Evolutionary conservation across 2,113 vertebrate genomes (phyloP), one percentile per base, ranked within the genome.

Genomic region (Kryptolebias marmoratus): DNA sequence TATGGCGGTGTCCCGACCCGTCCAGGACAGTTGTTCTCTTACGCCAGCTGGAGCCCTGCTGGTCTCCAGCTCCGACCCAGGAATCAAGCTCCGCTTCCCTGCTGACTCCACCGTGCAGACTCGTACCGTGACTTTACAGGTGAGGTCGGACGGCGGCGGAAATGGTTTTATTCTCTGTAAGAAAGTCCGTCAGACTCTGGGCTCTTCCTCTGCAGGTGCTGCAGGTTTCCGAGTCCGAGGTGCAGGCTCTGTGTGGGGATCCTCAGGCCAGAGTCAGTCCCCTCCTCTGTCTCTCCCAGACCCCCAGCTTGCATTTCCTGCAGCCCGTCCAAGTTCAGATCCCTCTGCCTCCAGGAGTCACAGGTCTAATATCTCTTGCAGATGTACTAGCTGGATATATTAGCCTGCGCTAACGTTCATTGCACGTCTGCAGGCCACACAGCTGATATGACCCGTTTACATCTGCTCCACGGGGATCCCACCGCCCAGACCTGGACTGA

Each of bases 281-380:
- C 22, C 84, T 99, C 22, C 91, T 99, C 64, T 95, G 91, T 82
- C 95, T 99, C 62, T 95, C 95, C 7, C 97, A 98, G 92, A 94
- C 85, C 52, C 93, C 91, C 56, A 88, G 56, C 1, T 75, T 67
- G 27, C 59, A 93, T 80, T 99, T 98, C 88, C 94, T 99, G 30
- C 93, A 79, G 30, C 96, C 96, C 3, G 88, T 99, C 66, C 97
- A 90, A 66, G 94, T 99, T 82, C 98, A 99, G 91, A 89, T 99
- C 39, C 97, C 97, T 0, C 89, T 99, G 71, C 98, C 98, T 0
- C 78, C 92, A 0, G 96, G 96, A 0, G 47, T 98, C 73, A 95
- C 95, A 91, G 97, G 98, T 99, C 84, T n/a, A 42, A 4, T 42
- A n/a, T 5, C 30, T 56, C 11, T 28, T 30, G 50, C 4, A 57